Evolutionary conservation across 1,140 invertebrate genomes (phyloP).

Genomic region (Dryas iulia): DNA sequence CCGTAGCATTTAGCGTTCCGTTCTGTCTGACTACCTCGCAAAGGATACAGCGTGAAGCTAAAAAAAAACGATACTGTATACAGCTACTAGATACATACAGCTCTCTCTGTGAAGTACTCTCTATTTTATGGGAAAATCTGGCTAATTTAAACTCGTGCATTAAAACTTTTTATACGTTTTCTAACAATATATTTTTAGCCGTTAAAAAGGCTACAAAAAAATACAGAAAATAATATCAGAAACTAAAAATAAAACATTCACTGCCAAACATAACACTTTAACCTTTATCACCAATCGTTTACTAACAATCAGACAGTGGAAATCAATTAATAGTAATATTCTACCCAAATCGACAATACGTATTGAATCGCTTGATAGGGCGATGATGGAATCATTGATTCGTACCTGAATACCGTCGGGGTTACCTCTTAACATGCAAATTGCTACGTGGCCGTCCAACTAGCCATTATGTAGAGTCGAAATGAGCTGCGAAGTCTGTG

Average conservation of each 20-base stretch:
- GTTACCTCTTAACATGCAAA: not conserved
- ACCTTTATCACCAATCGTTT: not conserved
- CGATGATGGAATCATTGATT: slow-evolving; percentile 4
- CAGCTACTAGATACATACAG: too few species aligned
- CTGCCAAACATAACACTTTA: not conserved
- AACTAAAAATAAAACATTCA: not conserved
- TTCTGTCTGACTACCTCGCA: too few species aligned
- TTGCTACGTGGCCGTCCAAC: slow-evolving; percentile 1
- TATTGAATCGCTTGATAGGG: slow-evolving; percentile 1
- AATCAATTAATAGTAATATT: slow-evolving; percentile 5
- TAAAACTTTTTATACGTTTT: too few species aligned
- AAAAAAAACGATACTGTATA: too few species aligned
- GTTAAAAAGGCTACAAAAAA: too few species aligned
- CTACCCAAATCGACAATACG: not conserved
- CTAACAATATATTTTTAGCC: too few species aligned
- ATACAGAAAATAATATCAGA: not conserved
- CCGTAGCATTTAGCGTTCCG: too few species aligned
- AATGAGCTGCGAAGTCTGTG: slow-evolving; percentile 3
- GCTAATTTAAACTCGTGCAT: too few species aligned
- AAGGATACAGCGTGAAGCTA: too few species aligned
- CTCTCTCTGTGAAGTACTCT: too few species aligned
- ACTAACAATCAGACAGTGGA: not conserved
- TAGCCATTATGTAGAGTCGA: slow-evolving; percentile 1
- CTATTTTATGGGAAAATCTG: too few species aligned
- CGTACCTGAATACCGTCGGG: not conserved